Percentiles rank a stretch among this genome's conserved stretches.
Conservation (phyloP, 2,888 invertebrate genomes). For the Cybosia mesomella region DNA sequence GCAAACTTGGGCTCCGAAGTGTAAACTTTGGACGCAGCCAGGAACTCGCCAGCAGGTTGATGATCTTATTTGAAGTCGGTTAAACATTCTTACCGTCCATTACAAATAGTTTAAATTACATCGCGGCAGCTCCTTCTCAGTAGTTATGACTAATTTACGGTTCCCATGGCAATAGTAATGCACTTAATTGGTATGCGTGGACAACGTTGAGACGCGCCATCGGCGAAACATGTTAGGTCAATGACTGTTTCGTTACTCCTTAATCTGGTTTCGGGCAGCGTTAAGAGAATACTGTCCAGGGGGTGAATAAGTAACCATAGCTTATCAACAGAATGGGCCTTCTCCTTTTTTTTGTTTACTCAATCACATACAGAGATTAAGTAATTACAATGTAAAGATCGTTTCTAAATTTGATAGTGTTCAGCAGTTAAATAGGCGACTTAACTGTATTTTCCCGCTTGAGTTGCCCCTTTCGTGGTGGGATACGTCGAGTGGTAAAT, state of each 20-base stretch:
- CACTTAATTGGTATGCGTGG: conserved; percentile 76
- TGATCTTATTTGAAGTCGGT: background rate
- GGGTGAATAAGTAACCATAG: background rate
- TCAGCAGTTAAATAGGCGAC: too few relatives aligned
- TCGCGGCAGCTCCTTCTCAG: conserved; percentile 14
- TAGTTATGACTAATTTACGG: conserved; percentile 43
- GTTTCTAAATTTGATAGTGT: too few relatives aligned
- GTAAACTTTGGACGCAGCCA: too few relatives aligned
- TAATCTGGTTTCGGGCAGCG: conserved; percentile 17
- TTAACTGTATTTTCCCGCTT: too few relatives aligned
- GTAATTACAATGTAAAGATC: too few relatives aligned
- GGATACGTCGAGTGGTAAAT: too few relatives aligned
- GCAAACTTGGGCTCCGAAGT: too few relatives aligned
- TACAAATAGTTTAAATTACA: conserved; percentile 10
- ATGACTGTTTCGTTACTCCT: conserved; percentile 45
- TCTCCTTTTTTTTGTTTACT: too few relatives aligned
- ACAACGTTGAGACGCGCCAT: conserved; percentile 53
- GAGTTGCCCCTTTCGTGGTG: too few relatives aligned
- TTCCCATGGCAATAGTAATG: conserved; percentile 71
- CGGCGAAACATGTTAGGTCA: conserved; percentile 62
- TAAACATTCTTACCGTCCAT: background rate
- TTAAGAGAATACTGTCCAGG: background rate
- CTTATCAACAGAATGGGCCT: too few relatives aligned
- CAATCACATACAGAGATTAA: too few relatives aligned
- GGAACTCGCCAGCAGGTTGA: too few relatives aligned